A percentile compares a stretch with the other conserved stretches of the same genome.
Conservation (phyloP, 2,113 vertebrate species). For the Cochlearius cochlearius region DNA sequence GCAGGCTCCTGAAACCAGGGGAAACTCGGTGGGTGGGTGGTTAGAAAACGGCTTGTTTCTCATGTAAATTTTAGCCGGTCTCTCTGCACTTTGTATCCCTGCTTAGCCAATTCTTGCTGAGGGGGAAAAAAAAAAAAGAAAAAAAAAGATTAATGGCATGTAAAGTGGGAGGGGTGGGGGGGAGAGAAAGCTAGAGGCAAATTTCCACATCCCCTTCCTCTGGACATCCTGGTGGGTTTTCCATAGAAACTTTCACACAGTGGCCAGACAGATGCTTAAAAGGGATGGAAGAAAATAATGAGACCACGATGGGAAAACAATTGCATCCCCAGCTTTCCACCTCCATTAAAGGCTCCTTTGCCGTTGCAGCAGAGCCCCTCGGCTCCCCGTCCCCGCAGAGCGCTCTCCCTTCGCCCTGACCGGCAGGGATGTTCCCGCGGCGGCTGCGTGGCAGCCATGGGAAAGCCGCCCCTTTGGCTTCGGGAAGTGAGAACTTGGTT, state of each 20-base stretch:
- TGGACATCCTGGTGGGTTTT: constrained; percentile 54
- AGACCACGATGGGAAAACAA: constrained; percentile 35
- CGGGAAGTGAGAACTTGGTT: constrained; percentile 31
- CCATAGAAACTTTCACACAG: constrained; percentile 57
- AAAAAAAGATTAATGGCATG: constrained; percentile 19
- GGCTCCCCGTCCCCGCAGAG: neutral
- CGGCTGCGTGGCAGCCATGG: neutral
- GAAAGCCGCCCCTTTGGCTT: neutral
- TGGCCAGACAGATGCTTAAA: constrained; percentile 31
- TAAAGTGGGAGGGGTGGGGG: neutral
- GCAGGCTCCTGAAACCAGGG: neutral
- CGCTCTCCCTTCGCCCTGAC: neutral
- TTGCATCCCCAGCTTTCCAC: constrained; percentile 19
- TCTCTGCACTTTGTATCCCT: neutral
- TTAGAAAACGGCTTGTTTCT: constrained; percentile 17
- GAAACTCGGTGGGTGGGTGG: constrained; percentile 17
- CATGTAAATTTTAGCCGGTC: constrained; percentile 39
- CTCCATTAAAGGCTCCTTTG: constrained; percentile 33
- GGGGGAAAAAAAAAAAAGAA: neutral
- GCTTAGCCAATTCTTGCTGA: constrained; percentile 3
- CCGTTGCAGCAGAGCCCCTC: neutral
- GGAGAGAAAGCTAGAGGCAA: neutral
- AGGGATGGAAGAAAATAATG: constrained; percentile 47
- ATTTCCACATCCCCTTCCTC: constrained; percentile 59
- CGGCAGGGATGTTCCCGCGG: neutral